These are phyloP conservation scores for Aphis craccivora DNA, from an alignment of 1,140 invertebrate species.

Conservation along the genomic window DNA sequence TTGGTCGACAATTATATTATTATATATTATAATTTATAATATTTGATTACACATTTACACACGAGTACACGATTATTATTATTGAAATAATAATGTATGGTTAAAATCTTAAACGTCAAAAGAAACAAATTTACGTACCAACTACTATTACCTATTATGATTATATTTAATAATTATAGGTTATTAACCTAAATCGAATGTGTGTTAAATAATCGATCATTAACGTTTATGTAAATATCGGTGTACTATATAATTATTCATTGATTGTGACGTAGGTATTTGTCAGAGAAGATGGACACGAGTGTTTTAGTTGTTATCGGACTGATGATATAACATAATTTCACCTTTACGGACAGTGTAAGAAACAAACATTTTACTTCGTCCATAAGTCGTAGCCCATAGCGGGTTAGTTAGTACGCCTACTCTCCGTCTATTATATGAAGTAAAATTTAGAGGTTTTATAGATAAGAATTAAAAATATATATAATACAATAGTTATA, in stretches of 20 bases:
- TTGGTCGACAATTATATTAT: not conserved
- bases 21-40: not conserved
- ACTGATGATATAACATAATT: not conserved
- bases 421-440: no score
- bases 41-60: not conserved
- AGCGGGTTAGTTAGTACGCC: no score
- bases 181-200: not conserved
- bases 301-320: not conserved
- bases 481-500: no score
- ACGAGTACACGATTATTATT: not conserved
- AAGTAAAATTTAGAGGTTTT: no score
- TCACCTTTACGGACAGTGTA: no score
- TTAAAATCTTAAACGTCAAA: not conserved
- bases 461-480: no score
- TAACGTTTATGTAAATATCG: not conserved
- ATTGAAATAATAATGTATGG: not conserved
- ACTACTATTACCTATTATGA: not conserved
- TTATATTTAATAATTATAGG: not conserved
- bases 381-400: not conserved
- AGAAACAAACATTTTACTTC: not conserved
- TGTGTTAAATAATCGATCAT: not conserved
- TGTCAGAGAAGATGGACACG: no score
- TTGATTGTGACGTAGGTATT: not conserved
- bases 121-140: not conserved
- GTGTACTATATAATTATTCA: not conserved